phyloP scores from a whole-genome alignment of 2,797 vertebrate genomes.

The Holocentrus rufus region DNA sequence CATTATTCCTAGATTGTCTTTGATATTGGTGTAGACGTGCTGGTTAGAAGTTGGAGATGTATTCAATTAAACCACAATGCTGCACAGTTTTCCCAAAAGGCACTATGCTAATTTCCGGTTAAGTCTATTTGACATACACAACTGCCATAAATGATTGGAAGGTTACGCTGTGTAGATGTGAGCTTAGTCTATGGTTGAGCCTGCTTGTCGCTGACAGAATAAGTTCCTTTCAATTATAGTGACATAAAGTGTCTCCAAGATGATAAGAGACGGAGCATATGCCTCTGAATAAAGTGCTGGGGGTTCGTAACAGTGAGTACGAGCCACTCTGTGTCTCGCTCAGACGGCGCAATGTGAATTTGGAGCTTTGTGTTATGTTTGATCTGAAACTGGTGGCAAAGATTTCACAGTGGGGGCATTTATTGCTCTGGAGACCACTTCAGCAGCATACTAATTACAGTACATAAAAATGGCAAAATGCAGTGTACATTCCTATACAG shows the following conservation, averaged over 20 bases:
- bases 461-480: constrained; percentile 30
- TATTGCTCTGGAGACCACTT: constrained; percentile 36
- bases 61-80: constrained; percentile 81
- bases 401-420: constrained; percentile 34
- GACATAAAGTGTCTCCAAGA: constrained; percentile 54
- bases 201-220: constrained; percentile 43
- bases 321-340: constrained; percentile 47
- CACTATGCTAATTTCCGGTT: constrained; percentile 59
- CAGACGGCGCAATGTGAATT: constrained; percentile 23
- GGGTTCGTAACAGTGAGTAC: constrained; percentile 44
- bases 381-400: constrained; percentile 41
- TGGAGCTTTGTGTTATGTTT: constrained; percentile 47
- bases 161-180: constrained; percentile 28
- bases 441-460: constrained; percentile 19
- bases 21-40: constrained; percentile 70
- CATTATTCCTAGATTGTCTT: constrained; percentile 75
- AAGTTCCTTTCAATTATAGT: constrained; percentile 62
- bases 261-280: constrained; percentile 48
- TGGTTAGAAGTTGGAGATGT: constrained; percentile 67
- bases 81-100: constrained; percentile 57
- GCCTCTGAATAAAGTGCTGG: constrained; percentile 36
- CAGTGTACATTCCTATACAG: constrained; percentile 30
- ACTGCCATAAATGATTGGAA: constrained; percentile 44
- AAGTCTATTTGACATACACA: constrained; percentile 51
- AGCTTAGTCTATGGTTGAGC: constrained; percentile 43